Conservation (phyloP, 1,140 invertebrate species). For the Zaprionus kolodkinae region DNA sequence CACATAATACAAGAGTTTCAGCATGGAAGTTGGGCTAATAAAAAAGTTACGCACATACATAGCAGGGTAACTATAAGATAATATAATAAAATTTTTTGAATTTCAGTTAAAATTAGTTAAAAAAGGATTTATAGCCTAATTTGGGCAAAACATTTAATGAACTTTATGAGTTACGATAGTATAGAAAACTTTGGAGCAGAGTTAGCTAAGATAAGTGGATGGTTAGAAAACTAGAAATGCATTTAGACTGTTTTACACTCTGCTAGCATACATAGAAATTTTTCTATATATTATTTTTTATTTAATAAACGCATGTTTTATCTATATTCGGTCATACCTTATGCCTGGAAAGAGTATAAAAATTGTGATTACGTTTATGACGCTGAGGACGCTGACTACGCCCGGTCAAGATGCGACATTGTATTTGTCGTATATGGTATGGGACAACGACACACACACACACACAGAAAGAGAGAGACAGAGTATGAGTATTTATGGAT, state of each 20-base stretch:
- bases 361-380: constrained; percentile 34
- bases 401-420: constrained; percentile 51
- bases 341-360: constrained; percentile 5
- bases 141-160: neutral
- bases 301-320: neutral
- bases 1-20: neutral
- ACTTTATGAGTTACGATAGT: neutral
- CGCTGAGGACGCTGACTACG: constrained; percentile 28
- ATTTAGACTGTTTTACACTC: too few species aligned
- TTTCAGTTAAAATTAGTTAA: neutral
- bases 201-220: neutral
- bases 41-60: neutral
- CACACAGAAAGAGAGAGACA: neutral
- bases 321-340: neutral
- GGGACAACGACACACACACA: neutral
- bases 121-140: neutral
- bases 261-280: too few species aligned
- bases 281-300: neutral
- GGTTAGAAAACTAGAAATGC: too few species aligned
- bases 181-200: neutral
- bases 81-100: neutral
- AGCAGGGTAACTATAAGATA: neutral
- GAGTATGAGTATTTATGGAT: constrained; percentile 29
- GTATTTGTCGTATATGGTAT: constrained; percentile 1
- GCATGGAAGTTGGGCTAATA: neutral